A percentile compares a stretch with the other conserved stretches of the same genome.
Evolutionary conservation across 2,888 invertebrate genomes (phyloP).

Genomic region (Netelia melanura): DNA sequence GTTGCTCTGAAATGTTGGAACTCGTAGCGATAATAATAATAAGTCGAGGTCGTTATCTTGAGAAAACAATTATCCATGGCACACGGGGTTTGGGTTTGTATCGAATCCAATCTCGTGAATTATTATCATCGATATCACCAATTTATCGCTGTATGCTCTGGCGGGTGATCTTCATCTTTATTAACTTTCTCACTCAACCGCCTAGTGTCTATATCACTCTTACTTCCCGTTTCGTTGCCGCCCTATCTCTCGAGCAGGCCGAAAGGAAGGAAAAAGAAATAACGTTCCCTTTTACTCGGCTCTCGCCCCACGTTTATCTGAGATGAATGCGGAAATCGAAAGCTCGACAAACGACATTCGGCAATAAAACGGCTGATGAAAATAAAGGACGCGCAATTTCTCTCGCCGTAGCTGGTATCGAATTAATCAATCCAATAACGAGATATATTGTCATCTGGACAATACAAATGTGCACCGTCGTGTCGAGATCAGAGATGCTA

Average conservation of each 20-base stretch:
- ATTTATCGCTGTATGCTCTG: neutral
- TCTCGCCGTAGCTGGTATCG: neutral
- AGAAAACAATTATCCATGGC: too few relatives aligned
- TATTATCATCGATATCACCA: neutral
- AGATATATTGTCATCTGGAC: conserved; percentile 25
- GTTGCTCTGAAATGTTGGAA: too few relatives aligned
- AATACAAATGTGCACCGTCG: neutral
- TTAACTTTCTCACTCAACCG: neutral
- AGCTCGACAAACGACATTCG: conserved; percentile 4
- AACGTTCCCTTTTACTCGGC: neutral
- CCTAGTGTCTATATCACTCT: neutral
- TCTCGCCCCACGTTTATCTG: neutral
- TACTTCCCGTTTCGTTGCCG: neutral
- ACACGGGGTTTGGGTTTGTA: too few relatives aligned
- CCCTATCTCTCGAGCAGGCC: neutral
- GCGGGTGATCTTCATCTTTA: neutral
- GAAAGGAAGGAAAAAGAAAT: neutral
- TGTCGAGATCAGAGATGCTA: neutral
- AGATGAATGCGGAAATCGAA: neutral
- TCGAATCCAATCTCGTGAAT: too few relatives aligned
- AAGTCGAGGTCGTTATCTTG: too few relatives aligned
- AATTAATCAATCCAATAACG: conserved; percentile 13
- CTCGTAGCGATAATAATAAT: too few relatives aligned
- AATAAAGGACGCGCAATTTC: conserved; percentile 34
- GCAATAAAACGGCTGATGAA: conserved; percentile 26